Evolutionary conservation across 2,888 invertebrate species (phyloP), one percentile per base, ranked within the genome.

Genomic region (Calameuta filiformis): DNA sequence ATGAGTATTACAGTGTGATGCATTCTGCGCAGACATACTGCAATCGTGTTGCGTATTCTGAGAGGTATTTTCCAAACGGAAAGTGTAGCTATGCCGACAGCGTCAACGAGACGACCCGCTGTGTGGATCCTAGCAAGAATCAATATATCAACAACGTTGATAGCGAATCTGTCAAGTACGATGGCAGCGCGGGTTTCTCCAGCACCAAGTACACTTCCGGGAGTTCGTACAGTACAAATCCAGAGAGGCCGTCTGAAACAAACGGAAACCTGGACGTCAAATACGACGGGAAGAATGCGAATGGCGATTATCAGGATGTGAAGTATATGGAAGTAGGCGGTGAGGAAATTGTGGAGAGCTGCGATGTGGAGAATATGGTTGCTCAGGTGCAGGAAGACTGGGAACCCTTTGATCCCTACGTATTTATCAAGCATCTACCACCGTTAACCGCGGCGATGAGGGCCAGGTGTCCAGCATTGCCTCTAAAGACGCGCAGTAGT

Each of bases 371-470:
- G 76, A 91, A 89, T 76, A 91, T 91, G 89, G 91, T 91, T 71
- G 87, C 90, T n/a, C 91, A 91, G 77, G 90, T 90, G 15, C 93
- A 93, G 75, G 95, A 94, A 80, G 94, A 95, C 80, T 95, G 95
- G 93, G 97, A 97, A 83, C 94, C 96, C 0, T 97, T 97, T 88
- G 97, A 98, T 91, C 97, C 97, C 0, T 97, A 97, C 86, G 93
- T 96, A 79, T 98, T 98, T 91, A 98, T 98, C 82, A 97, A 98
- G 90, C 97, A 97, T 92, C 94, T 98, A 85, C 97, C 97, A 40
- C 97, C 97, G 12, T 91, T 96, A 37, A 96, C 96, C 0, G 94
- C 95, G 73, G 96, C 96, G 83, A 95, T 96, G 94, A 92, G 95
- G 83, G 94, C 94, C 1, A 91, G 94, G 4, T 95, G 95, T 87